These are phyloP conservation scores for Montipora cactus DNA, from an alignment of 64 coral and sea anemone genomes.

Conservation along the genomic window DNA sequence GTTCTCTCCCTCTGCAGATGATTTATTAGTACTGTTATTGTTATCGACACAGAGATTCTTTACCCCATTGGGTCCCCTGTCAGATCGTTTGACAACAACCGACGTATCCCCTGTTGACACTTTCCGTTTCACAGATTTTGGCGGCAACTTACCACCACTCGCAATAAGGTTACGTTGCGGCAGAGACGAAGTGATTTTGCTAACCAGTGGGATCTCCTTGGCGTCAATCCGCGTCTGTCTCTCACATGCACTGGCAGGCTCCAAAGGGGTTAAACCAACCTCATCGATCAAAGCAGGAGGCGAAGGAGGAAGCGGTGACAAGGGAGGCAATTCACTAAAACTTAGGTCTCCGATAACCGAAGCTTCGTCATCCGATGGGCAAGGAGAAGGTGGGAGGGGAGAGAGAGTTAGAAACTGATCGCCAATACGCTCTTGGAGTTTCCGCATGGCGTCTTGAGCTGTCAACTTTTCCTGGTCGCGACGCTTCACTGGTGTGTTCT, in stretches of 20 bases:
- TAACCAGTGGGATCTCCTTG: background rate
- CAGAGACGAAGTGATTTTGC: background rate
- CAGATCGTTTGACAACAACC: background rate
- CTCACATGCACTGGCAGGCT: background rate
- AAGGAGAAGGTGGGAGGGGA: slow-evolving; percentile 41
- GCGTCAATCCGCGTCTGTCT: background rate
- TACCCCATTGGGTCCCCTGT: background rate
- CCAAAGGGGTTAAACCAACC: background rate
- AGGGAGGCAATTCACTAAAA: background rate
- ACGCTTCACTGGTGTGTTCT: background rate
- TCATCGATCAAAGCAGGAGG: background rate
- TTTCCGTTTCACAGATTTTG: background rate
- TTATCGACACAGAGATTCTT: background rate
- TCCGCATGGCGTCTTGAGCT: background rate
- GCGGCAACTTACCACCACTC: background rate
- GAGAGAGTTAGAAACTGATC: slow-evolving; percentile 24
- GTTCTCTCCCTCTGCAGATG: background rate
- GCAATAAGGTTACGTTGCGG: background rate
- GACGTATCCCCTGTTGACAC: background rate
- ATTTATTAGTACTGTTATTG: background rate
- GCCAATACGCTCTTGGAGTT: background rate
- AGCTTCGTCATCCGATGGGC: slow-evolving; percentile 20
- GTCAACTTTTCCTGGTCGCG: background rate
- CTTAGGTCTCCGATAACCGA: background rate
- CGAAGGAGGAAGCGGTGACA: slow-evolving; percentile 11